These are phyloP conservation scores for Mycogona germanica DNA, from an alignment of 2,888 invertebrate species.

Conservation along the genomic window DNA sequence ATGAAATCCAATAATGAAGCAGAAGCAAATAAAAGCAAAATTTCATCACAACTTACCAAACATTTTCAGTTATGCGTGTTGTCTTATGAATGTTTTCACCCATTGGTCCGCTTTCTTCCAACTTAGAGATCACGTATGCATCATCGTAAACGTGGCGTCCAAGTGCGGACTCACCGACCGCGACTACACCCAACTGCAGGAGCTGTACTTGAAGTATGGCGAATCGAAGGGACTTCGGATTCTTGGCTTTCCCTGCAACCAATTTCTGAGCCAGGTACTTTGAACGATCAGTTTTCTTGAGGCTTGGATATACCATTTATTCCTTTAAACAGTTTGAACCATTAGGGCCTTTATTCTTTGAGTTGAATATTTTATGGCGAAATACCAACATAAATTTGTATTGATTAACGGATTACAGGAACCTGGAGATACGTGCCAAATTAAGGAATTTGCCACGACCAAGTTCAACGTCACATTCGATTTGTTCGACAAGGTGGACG, in stretches of 20 bases:
- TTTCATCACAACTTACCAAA: too few species aligned
- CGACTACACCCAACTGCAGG: slow-evolving; percentile 64
- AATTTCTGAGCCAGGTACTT: slow-evolving; percentile 46
- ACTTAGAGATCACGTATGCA: slow-evolving; percentile 50
- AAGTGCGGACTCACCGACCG: slow-evolving; percentile 64
- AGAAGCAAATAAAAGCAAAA: too few species aligned
- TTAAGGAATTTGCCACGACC: slow-evolving; percentile 43
- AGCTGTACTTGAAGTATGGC: slow-evolving; percentile 54
- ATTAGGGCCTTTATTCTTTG: not conserved
- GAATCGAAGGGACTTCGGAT: slow-evolving; percentile 60
- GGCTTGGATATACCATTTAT: too few species aligned
- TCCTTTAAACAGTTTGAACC: too few species aligned
- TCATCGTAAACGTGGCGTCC: slow-evolving; percentile 80
- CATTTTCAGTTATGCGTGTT: too few species aligned
- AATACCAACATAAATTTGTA: not conserved
- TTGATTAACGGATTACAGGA: slow-evolving; percentile 38
- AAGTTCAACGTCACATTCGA: slow-evolving; percentile 42
- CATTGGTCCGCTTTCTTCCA: too few species aligned
- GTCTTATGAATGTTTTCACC: too few species aligned
- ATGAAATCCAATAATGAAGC: too few species aligned
- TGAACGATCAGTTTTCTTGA: too few species aligned
- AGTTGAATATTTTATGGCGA: not conserved
- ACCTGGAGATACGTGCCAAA: slow-evolving; percentile 54
- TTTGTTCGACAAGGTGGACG: slow-evolving; percentile 49
- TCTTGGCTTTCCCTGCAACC: slow-evolving; percentile 78